Base-by-base conservation (phyloP, 2,888 invertebrate species). In the Zeuzera pyrina region DNA sequence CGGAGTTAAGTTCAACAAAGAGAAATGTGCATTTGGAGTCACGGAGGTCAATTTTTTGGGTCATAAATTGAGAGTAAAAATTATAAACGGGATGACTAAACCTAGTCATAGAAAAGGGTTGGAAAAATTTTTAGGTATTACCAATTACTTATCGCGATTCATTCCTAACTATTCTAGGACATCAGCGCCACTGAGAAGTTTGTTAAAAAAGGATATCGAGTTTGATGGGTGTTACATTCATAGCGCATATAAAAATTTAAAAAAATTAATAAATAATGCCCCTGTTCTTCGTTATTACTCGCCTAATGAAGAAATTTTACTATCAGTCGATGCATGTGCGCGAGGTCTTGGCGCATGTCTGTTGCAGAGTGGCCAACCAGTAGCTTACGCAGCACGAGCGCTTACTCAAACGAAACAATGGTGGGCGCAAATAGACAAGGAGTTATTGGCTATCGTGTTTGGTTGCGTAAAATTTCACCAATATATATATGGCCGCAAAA, bases 391-490 rank as follows among this genome's bases (percentile, higher is more conserved):
- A 7, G 29, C 39, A 19, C 36, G 35, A 29, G 41, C 43, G 6
- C 40, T 41, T 24, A 34, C 40, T 5, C 29, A 35, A 8, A 16
- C 37, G 1, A 33, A 41, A 14, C 19, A 13, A 8, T 13, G 37
- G 3, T 41, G 32, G 31, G 38, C 41, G 6, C 43, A 43, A 35
- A 42, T 45, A 1, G 41, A 45, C 31, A 45, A 43, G 25, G 45
- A 43, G 33, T 30, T 45, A 29, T 31, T 45, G 2, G 42, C 43
- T 7, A 38, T 43, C 1, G 37, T 39, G 1, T 46, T 43, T 23
- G 43, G 29, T 1, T 43, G 39, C 12, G 29, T 12, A n/a, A 26
- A 32, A 7, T 46, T 43, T 15, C 42, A 46, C 23, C 46, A 46
- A 15, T 46, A 36, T 10, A 32, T 43, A 13, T 46, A 43, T 29